phyloP scores from a whole-genome alignment of 1,140 invertebrate species.

The Ips typographus region DNA sequence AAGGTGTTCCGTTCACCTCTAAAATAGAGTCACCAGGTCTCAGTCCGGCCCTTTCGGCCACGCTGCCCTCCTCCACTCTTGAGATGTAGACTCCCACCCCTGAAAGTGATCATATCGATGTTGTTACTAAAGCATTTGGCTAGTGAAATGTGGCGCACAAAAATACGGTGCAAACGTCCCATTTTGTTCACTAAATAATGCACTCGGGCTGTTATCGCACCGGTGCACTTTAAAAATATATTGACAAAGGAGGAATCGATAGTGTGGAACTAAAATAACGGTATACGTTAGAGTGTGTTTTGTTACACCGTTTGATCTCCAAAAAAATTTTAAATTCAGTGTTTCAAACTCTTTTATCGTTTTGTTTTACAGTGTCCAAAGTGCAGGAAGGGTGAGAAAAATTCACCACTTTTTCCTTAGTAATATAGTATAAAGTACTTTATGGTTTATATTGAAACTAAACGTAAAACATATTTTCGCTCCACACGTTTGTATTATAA shows the following conservation, averaged over 20 bases:
- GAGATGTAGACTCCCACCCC: slow-evolving; percentile 87
- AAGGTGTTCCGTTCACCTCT: slow-evolving; percentile 85
- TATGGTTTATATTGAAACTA: too few species aligned
- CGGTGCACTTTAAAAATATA: slow-evolving; percentile 9
- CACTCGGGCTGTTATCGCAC: slow-evolving; percentile 4
- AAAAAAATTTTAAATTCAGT: too few species aligned
- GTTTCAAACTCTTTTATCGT: too few species aligned
- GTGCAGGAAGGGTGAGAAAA: too few species aligned
- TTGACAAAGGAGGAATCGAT: slow-evolving; percentile 1
- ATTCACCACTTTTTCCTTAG: too few species aligned
- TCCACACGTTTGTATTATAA: too few species aligned
- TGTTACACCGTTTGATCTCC: too few species aligned
- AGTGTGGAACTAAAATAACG: background rate
- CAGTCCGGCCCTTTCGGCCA: slow-evolving; percentile 80
- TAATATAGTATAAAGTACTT: too few species aligned
- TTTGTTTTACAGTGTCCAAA: too few species aligned
- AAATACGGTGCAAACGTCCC: slow-evolving; percentile 1
- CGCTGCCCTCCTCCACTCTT: slow-evolving; percentile 80
- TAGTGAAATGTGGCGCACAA: background rate
- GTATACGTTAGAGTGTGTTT: too few species aligned
- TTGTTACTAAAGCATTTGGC: slow-evolving; percentile 3
- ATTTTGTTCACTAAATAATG: slow-evolving; percentile 7
- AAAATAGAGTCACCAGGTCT: slow-evolving; percentile 86
- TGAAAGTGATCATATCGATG: slow-evolving; percentile 52
- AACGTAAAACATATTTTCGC: too few species aligned